phyloP scores from a whole-genome alignment of 2,113 vertebrate genomes.

The Mesoclemmys tuberculata region DNA sequence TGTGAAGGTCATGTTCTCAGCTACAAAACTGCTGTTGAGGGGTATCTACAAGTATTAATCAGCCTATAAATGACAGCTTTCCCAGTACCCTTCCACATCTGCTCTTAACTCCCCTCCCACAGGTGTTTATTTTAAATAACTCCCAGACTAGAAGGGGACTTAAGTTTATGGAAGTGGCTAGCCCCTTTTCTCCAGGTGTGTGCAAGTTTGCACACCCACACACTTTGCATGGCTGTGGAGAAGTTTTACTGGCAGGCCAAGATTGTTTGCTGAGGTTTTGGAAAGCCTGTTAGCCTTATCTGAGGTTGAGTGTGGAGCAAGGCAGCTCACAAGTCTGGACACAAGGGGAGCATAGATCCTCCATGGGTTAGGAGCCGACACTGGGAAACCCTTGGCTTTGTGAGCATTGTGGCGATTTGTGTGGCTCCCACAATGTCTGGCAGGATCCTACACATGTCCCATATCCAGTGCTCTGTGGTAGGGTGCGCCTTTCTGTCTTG shows the following conservation, averaged over 20 bases:
- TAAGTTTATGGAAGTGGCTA: background rate
- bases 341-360: background rate
- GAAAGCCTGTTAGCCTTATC: background rate
- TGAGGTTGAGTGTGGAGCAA: background rate
- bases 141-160: background rate
- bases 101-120: background rate
- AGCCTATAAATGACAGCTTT: background rate
- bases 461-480: constrained; percentile 47
- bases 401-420: constrained; percentile 45
- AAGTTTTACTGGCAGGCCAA: background rate
- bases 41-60: background rate
- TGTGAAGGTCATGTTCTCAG: background rate
- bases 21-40: background rate
- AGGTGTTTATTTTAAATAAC: background rate
- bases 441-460: constrained; percentile 35
- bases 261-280: background rate
- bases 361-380: background rate
- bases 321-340: background rate
- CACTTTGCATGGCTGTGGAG: rapidly evolving
- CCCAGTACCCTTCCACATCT: background rate
- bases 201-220: background rate
- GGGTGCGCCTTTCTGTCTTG: constrained; percentile 51
- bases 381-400: background rate
- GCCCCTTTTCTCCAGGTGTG: background rate
- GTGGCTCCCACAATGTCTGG: constrained; percentile 45